phyloP scores from a whole-genome alignment of 1,140 invertebrate species.

The Bradynema listronoti region DNA sequence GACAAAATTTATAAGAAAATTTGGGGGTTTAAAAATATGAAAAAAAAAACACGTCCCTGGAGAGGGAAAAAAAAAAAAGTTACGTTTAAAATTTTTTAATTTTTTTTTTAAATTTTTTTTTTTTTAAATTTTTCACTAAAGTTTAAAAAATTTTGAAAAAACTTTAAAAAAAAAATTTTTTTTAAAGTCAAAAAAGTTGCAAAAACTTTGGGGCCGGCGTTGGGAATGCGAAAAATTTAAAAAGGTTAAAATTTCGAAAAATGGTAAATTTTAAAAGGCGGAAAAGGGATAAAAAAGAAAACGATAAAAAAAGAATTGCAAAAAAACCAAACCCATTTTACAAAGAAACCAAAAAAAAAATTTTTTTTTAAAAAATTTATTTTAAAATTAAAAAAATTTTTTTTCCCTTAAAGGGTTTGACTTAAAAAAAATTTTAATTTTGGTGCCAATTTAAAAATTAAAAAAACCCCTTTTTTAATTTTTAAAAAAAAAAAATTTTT shows the following conservation, averaged over 20 bases:
- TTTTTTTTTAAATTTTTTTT: background rate
- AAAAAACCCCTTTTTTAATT: too few species aligned
- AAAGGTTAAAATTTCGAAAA: background rate
- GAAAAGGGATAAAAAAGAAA: background rate
- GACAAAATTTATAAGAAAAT: too few species aligned
- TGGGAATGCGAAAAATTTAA: background rate
- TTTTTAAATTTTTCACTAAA: background rate
- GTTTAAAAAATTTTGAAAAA: background rate
- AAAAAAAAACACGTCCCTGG: background rate
- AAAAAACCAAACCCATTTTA: too few species aligned
- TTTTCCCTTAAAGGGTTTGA: too few species aligned
- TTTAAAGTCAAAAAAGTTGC: background rate
- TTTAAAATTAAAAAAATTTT: too few species aligned
- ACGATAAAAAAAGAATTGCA: too few species aligned
- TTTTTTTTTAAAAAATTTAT: too few species aligned
- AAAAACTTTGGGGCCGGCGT: background rate
- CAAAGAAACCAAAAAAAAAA: too few species aligned
- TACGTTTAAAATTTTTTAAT: constrained; percentile 2
- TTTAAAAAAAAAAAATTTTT: too few species aligned
- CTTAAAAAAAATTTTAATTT: too few species aligned
- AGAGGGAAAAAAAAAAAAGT: background rate
- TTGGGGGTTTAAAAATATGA: too few species aligned
- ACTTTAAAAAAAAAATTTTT: background rate
- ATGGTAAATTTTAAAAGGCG: background rate
- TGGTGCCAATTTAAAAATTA: too few species aligned